Evolutionary conservation across 2,888 invertebrate species (phyloP).

Genomic region (Hirtodrosophila cameraria): DNA sequence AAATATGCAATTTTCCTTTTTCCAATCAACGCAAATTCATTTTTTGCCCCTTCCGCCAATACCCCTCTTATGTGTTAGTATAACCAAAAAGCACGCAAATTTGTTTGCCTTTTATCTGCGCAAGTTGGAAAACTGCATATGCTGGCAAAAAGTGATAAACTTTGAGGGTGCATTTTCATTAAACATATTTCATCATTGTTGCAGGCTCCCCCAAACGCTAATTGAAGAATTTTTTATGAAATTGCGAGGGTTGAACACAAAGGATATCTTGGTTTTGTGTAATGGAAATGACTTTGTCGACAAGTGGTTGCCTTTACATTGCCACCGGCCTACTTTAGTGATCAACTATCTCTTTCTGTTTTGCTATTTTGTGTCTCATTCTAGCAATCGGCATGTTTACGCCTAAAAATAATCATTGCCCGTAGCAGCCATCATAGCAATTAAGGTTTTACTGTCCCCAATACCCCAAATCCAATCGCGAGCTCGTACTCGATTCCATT

Average conservation of each 20-base stretch:
- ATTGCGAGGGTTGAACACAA: conserved; percentile 20
- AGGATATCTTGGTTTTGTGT: conserved; percentile 8
- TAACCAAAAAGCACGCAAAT: conserved; percentile 8
- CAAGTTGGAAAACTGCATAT: conserved; percentile 45
- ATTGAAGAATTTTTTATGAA: conserved; percentile 56
- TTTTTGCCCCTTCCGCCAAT: neutral
- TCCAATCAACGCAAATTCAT: conserved; percentile 44
- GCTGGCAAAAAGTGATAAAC: conserved; percentile 31
- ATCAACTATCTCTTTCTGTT: neutral
- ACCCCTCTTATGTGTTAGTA: neutral
- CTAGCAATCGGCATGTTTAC: conserved; percentile 21
- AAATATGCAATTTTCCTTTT: neutral
- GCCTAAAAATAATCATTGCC: conserved; percentile 44
- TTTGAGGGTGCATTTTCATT: conserved; percentile 38
- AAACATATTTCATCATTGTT: conserved; percentile 32
- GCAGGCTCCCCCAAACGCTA: conserved; percentile 30
- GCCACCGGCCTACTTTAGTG: conserved; percentile 7
- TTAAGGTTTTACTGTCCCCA: conserved; percentile 40
- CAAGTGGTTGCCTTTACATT: conserved; percentile 9
- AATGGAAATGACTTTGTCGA: conserved; percentile 6
- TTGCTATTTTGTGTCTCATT: neutral
- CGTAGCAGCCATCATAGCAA: conserved; percentile 51
- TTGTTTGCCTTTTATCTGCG: conserved; percentile 38
- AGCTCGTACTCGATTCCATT: neutral
- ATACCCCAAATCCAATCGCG: too few relatives aligned